Evolutionary conservation across 2,113 vertebrate genomes (phyloP).

Genomic region (Dicrurus megarhynchus): DNA sequence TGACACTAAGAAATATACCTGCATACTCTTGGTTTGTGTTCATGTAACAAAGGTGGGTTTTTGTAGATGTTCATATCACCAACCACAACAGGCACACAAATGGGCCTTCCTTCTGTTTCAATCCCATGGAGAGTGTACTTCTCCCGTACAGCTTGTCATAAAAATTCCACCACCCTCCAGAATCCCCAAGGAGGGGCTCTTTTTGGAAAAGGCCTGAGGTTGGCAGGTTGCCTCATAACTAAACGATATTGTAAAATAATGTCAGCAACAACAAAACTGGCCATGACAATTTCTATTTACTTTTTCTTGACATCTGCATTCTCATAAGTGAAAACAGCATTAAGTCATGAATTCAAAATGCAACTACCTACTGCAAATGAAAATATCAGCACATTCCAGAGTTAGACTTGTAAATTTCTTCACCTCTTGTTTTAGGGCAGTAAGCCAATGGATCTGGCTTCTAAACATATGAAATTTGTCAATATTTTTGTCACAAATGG

Average conservation of each 20-base stretch:
- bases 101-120: not conserved
- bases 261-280: not conserved
- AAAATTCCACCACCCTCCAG: not conserved
- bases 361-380: not conserved
- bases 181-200: not conserved
- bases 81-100: not conserved
- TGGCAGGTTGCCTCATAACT: not conserved
- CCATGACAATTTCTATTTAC: not conserved
- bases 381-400: not conserved
- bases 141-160: fast-evolving
- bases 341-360: not conserved
- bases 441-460: not conserved
- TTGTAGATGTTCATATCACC: not conserved
- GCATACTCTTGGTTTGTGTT: not conserved
- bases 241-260: not conserved
- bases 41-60: not conserved
- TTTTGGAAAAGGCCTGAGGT: not conserved
- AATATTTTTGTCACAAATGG: not conserved
- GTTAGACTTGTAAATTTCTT: not conserved
- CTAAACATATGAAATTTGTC: not conserved
- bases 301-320: not conserved
- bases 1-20: not conserved
- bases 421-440: not conserved
- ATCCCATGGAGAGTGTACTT: fast-evolving
- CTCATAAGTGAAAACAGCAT: not conserved